Percentiles rank a stretch among this genome's conserved stretches.
phyloP scores from a whole-genome alignment of 2,888 invertebrate species.

The Elmis aenea region DNA sequence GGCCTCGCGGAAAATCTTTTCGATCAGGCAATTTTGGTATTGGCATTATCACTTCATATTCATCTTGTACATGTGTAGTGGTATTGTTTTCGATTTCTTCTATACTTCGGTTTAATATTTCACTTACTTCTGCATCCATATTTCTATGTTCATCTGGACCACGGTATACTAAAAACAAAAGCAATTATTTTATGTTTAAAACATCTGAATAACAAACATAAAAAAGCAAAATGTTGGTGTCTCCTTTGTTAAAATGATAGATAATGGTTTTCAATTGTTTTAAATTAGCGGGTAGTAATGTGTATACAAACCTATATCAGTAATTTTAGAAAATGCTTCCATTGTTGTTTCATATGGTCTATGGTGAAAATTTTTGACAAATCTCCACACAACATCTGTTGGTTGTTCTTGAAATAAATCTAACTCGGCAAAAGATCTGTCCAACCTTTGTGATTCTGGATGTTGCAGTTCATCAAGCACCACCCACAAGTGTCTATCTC shows the following conservation, averaged over 20 bases:
- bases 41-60: conserved; percentile 66
- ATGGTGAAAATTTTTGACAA: conserved; percentile 55
- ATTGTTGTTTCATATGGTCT: conserved; percentile 79
- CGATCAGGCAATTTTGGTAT: conserved; percentile 64
- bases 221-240: neutral
- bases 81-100: conserved; percentile 47
- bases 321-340: conserved; percentile 82
- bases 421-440: conserved; percentile 82
- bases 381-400: conserved; percentile 62
- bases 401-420: conserved; percentile 72
- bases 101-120: conserved; percentile 56
- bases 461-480: conserved; percentile 63
- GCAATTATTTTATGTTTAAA: too few relatives aligned
- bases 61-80: conserved; percentile 57
- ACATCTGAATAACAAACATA: conserved; percentile 3
- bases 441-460: conserved; percentile 63
- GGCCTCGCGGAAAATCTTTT: conserved; percentile 64
- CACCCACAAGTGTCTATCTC: conserved; percentile 67
- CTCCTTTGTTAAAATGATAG: too few relatives aligned
- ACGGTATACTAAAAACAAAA: conserved; percentile 58
- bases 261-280: too few relatives aligned
- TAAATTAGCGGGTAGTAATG: too few relatives aligned
- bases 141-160: conserved; percentile 55
- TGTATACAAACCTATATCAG: conserved; percentile 64
- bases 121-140: conserved; percentile 59